phyloP scores from a whole-genome alignment of 2,888 invertebrate species.

The Syrphus vitripennis region DNA sequence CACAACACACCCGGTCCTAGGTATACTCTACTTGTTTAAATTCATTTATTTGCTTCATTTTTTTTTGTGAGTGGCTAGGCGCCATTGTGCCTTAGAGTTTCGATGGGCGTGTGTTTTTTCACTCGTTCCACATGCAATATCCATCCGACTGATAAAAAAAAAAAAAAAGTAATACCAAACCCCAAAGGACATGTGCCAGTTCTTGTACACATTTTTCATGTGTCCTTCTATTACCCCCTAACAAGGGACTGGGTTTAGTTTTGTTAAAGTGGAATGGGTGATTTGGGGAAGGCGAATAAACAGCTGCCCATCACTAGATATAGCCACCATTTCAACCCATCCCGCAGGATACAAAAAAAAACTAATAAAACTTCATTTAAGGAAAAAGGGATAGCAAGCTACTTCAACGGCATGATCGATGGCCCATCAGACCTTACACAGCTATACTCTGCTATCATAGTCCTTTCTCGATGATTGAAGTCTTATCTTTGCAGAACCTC shows the following conservation, averaged over 20 bases:
- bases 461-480: constrained; percentile 49
- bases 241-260: neutral
- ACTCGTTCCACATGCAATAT: constrained; percentile 44
- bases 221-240: constrained; percentile 31
- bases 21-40: constrained; percentile 52
- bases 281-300: neutral
- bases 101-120: constrained; percentile 41
- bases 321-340: too few species aligned
- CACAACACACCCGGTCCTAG: neutral
- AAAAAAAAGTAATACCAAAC: constrained; percentile 25
- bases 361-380: constrained; percentile 65
- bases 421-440: neutral
- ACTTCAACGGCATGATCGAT: constrained; percentile 52
- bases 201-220: constrained; percentile 64
- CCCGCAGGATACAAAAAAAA: constrained; percentile 48
- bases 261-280: neutral
- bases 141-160: constrained; percentile 45
- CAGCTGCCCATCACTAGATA: constrained; percentile 16
- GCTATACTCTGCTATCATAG: neutral
- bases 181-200: constrained; percentile 69
- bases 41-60: constrained; percentile 62
- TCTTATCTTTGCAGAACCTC: constrained; percentile 23
- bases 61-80: constrained; percentile 32
- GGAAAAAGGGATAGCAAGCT: constrained; percentile 15
- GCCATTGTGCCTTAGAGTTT: constrained; percentile 57